Conservation (phyloP, 2,113 vertebrate species). For the Thunnus maccoyii region DNA sequence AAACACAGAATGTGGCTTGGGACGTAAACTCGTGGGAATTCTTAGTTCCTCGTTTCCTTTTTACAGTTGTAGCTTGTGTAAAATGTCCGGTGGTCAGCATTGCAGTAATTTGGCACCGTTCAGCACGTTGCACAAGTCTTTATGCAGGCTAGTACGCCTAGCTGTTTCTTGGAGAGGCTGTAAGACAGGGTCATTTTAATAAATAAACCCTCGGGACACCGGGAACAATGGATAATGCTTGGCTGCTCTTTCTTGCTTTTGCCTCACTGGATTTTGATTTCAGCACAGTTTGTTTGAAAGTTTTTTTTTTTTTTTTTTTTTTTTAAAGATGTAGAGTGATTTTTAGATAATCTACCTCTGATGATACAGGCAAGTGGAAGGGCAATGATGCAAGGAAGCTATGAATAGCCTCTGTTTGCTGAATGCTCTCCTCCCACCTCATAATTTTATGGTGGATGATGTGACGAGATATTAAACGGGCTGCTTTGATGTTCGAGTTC, state of each 20-base stretch:
- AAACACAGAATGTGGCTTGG: slow-evolving; percentile 43
- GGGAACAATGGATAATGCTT: slow-evolving; percentile 57
- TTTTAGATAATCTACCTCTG: slow-evolving; percentile 45
- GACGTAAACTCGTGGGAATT: slow-evolving; percentile 51
- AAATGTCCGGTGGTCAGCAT: slow-evolving; percentile 57
- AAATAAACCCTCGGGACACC: slow-evolving; percentile 52
- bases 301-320: neutral
- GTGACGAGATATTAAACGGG: slow-evolving; percentile 68
- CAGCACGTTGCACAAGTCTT: slow-evolving; percentile 45
- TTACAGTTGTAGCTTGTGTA: slow-evolving; percentile 42
- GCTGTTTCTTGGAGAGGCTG: slow-evolving; percentile 50
- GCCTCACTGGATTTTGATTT: slow-evolving; percentile 54
- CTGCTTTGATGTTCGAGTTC: slow-evolving; percentile 68
- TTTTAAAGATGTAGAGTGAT: slow-evolving; percentile 43
- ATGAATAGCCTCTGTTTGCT: slow-evolving; percentile 50
- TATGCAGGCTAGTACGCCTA: slow-evolving; percentile 16
- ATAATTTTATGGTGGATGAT: slow-evolving; percentile 71
- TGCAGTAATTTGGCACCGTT: slow-evolving; percentile 62
- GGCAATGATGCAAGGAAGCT: slow-evolving; percentile 61
- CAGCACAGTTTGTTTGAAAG: slow-evolving; percentile 21
- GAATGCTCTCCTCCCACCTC: slow-evolving; percentile 62
- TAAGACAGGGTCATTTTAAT: slow-evolving; percentile 59
- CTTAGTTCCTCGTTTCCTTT: slow-evolving; percentile 52
- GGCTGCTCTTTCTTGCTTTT: slow-evolving; percentile 45
- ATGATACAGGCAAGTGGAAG: slow-evolving; percentile 48